phyloP scores from a whole-genome alignment of 2,797 vertebrate genomes.

The Sardinella longiceps region DNA sequence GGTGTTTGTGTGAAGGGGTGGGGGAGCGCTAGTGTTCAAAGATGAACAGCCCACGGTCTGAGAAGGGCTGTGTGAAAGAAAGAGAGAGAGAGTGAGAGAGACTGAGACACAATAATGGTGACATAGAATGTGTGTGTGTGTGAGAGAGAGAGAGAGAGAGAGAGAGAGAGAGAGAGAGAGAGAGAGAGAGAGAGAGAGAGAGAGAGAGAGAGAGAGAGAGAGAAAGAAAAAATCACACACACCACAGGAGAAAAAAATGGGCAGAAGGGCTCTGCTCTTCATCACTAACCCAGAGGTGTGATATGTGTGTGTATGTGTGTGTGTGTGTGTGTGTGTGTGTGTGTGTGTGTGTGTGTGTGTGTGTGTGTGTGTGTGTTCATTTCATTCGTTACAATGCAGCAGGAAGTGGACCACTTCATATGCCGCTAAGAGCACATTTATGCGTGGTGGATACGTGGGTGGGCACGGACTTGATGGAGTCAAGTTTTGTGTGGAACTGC shows the following conservation, averaged over 20 bases:
- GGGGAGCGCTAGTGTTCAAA: background rate
- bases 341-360: background rate
- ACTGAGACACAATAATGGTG: too few relatives aligned
- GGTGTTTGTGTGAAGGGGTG: slow-evolving; percentile 2
- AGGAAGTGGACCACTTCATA: background rate
- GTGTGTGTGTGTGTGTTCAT: background rate
- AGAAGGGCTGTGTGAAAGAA: background rate
- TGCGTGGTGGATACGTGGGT: background rate
- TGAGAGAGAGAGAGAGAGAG: slow-evolving; percentile 3
- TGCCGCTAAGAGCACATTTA: background rate
- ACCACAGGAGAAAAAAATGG: slow-evolving; percentile 16
- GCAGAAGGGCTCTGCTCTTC: background rate
- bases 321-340: background rate
- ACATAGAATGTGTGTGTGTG: background rate
- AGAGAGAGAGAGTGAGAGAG: background rate
- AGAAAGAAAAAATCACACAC: background rate
- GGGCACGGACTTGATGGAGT: background rate
- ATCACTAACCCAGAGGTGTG: background rate
- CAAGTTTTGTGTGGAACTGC: background rate
- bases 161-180: background rate
- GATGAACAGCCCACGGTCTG: slow-evolving; percentile 9
- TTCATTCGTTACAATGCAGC: background rate
- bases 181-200: background rate
- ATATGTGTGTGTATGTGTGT: background rate
- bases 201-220: slow-evolving; percentile 4